These are phyloP conservation scores for Limnephilus marmoratus DNA, from an alignment of 2,888 invertebrate genomes.

Conservation along the genomic window DNA sequence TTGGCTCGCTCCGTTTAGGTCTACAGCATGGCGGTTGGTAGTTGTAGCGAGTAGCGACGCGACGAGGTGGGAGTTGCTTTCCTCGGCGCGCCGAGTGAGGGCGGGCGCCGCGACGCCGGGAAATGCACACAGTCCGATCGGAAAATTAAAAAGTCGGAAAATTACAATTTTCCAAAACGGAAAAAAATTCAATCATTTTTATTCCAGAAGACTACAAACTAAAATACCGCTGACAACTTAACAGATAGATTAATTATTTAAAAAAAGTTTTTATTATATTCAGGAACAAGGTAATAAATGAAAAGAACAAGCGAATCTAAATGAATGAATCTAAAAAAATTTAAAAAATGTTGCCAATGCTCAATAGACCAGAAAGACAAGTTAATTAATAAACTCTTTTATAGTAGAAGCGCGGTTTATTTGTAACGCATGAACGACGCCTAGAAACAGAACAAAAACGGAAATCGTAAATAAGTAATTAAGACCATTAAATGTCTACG, in stretches of 20 bases:
- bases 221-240: too few species aligned
- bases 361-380: not conserved
- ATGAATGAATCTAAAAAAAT: not conserved
- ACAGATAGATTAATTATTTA: too few species aligned
- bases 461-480: not conserved
- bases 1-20: constrained; percentile 19
- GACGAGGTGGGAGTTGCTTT: constrained; percentile 66
- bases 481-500: not conserved
- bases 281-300: not conserved
- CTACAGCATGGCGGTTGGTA: constrained; percentile 35
- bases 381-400: not conserved
- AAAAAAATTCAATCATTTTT: not conserved
- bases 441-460: not conserved
- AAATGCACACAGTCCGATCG: not conserved
- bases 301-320: not conserved
- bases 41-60: constrained; percentile 26
- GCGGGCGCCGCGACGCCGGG: constrained; percentile 66
- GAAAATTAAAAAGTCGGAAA: not conserved
- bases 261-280: not conserved
- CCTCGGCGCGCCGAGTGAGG: constrained; percentile 71
- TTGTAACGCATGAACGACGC: not conserved
- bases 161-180: not conserved
- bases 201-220: not conserved
- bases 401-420: not conserved
- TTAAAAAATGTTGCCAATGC: not conserved